Evolutionary conservation across 2,888 invertebrate genomes (phyloP), one percentile per base, ranked within the genome.

Genomic region (Archips xylosteana): DNA sequence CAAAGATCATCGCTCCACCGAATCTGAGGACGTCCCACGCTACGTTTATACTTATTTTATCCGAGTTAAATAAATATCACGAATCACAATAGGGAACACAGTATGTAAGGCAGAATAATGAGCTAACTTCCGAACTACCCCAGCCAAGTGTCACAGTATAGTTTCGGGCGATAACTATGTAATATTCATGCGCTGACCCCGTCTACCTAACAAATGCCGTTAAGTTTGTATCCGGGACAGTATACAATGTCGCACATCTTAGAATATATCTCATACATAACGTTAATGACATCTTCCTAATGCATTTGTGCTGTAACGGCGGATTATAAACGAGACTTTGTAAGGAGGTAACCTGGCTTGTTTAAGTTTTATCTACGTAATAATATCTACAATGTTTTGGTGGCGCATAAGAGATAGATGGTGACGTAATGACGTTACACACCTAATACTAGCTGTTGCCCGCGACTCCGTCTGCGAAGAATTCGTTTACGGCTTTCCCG

Each of bases 31-130:
- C n/a, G n/a, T n/a, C n/a, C n/a, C n/a, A n/a, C n/a, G n/a, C n/a
- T n/a, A n/a, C n/a, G n/a, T n/a, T n/a, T n/a, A n/a, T n/a, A n/a
- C n/a, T 23, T 23, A 23, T 23, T 23, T 23, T 23, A 23, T 23
- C 23, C 23, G 23, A 23, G 23, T 23, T 23, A 23, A 23, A 23
- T 23, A 23, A 1, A 23, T 23, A 23, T 23, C 23, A 23, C 23
- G 23, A 23, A 23, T 23, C 23, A 23, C 23, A 23, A 23, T 23
- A 23, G 23, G 23, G 23, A 62, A 51, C 62, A 5, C 32, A 61
- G 51, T 64, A 47, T 47, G 49, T 13, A 15, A 67, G 66, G 54
- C 45, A 62, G 73, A 73, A 63, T 73, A 73, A 73, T 73, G 73
- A 73, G 73, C 60, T 69, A 73, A 73, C 57, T 73, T 73, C 6